Base-by-base conservation (phyloP, 1,140 invertebrate species). In the Camponotus vicinus region DNA sequence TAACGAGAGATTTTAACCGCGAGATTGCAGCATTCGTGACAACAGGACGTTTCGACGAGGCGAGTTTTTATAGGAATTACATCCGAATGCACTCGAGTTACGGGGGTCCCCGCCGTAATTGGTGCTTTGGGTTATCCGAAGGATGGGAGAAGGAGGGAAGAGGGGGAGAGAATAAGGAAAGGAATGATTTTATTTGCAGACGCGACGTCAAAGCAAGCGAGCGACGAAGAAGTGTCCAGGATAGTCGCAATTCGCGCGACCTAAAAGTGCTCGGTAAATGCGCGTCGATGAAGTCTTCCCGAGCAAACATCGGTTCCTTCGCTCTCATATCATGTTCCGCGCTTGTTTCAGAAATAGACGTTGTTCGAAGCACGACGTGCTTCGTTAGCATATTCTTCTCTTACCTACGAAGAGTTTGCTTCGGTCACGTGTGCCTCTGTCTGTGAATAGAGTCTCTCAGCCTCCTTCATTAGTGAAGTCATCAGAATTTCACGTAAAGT, bases 281-380 rank as follows among this genome's bases (percentile, higher is more conserved):
- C 18, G 13, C 69, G 18, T n/a, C 69, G 79, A 83, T 83, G 55
- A 61, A 34, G 9, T 42, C 18, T 18, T 27, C 52, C 9, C 78
- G 61, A 55, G n/a, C 61, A 18, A 66, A 64, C 15, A 34, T 78
- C 61, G 37, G 42, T 77, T 8, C 45, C 82, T 63, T 77, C 71
- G 61, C 6, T 55, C 21, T n/a, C 82, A 42, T 63, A n/a, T 78
- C 82, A 45, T 78, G 73, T 77, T 42, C 27, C 73, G 49, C 63
- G 37, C 82, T 67, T 84, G 82, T 75, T 84, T 77, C 73, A 78
- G 82, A 85, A 85, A 85, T 85, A 85, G 82, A 85, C 61, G 40
- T 78, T 85, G 82, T 85, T 85, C 82, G 82, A 52, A 52, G 49
- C 49, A 57, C 82, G 82, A 78, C 45, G 63, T 78, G 67, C 79